Evolutionary conservation across 2,113 vertebrate genomes (phyloP).

Genomic region (Bagarius yarrelli): DNA sequence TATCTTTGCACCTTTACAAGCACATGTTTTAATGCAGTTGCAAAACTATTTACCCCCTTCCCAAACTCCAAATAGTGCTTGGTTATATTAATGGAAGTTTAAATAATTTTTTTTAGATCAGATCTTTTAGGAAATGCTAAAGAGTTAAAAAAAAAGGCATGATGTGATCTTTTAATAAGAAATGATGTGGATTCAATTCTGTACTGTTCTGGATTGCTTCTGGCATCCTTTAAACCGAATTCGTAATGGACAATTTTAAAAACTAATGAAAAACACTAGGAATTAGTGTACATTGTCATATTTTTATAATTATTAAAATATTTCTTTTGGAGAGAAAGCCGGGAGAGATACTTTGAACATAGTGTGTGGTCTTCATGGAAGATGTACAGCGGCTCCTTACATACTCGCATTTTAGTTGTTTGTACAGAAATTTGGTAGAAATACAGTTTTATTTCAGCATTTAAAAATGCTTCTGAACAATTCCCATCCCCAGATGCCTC

Average conservation of each 20-base stretch:
- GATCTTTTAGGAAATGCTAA: too few species aligned
- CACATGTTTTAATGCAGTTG: background rate
- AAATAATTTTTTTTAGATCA: accelerated
- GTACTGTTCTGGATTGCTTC: background rate
- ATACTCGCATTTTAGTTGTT: background rate
- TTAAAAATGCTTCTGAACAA: too few species aligned
- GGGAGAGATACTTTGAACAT: background rate
- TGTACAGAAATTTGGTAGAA: background rate
- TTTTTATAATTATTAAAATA: background rate
- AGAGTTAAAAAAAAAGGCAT: too few species aligned
- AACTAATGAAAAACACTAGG: background rate
- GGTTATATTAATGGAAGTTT: background rate
- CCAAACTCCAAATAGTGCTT: background rate
- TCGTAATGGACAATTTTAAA: background rate
- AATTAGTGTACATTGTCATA: background rate
- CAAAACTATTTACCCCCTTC: background rate
- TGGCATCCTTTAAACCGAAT: background rate
- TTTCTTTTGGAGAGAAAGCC: background rate
- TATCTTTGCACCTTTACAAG: background rate
- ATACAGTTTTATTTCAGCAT: background rate
- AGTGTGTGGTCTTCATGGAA: background rate
- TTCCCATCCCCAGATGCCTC: too few species aligned
- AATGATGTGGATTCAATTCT: too few species aligned
- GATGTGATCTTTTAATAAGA: too few species aligned
- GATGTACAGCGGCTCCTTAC: background rate